Evolutionary conservation across 1,140 invertebrate species (phyloP), one percentile per base, ranked within the genome.

Genomic region (Cephus cinctus): DNA sequence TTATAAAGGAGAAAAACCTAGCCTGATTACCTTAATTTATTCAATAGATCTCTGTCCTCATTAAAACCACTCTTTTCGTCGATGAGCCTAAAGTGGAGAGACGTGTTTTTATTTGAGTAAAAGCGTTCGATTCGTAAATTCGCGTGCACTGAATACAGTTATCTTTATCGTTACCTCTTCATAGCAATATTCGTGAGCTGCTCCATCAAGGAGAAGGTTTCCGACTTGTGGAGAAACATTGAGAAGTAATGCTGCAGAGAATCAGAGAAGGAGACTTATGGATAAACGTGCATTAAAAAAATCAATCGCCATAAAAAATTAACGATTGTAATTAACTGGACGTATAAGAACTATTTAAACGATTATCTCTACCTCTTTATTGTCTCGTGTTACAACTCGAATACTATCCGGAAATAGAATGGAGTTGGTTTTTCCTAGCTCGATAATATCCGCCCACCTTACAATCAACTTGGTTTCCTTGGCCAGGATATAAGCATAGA

Each of bases 141-240:
- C n/a, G n/a, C n/a, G n/a, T n/a, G n/a, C n/a, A n/a, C n/a, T n/a
- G n/a, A n/a, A n/a, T n/a, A n/a, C 15, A 39, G 44, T 44, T 50
- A 16, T 73, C 81, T 76, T n/a, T n/a, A n/a, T n/a, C n/a, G n/a
- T n/a, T 75, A 86, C 84, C 94, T 88, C 84, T 94, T 94, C 85
- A 98, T 96, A 32, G 95, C 95, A 76, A 98, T 86, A 78, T 98
- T 98, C 35, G 92, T 92, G 25, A 99, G 78, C 76, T 98, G 96
- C 63, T 95, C 88, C 86, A 98, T 96, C 44, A 98, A 71, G 31
- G 82, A 80, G 75, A 90, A 97, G 1, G 94, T 94, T 73, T 98
- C 94, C 30, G 82, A 83, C 67, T 92, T 92, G 60, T 86, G 88
- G 38, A 94, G 72, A 63, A 98, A 89, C 85, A 98, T 86, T 16